Conservation (phyloP, 2,888 invertebrate genomes). For the Sylvicola fuscatus region DNA sequence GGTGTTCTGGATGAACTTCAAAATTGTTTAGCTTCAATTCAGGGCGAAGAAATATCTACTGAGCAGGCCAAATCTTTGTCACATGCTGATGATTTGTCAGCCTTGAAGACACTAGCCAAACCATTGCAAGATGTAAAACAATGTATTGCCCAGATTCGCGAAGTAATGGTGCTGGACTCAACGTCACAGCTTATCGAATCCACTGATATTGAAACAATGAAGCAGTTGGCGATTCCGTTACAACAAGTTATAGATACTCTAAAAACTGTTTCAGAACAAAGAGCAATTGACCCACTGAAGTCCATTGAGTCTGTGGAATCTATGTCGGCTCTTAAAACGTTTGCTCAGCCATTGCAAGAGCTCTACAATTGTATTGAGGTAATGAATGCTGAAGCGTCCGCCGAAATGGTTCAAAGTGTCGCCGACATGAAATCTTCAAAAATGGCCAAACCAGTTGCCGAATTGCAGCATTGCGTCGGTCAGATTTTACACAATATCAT, state of each 20-base stretch:
- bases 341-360: constrained; percentile 29
- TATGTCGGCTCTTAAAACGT: constrained; percentile 18
- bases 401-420: constrained; percentile 8
- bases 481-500: constrained; percentile 25
- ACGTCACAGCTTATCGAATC: constrained; percentile 8
- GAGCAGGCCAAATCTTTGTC: constrained; percentile 9
- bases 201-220: constrained; percentile 1
- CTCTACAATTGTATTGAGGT: constrained; percentile 16
- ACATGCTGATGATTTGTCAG: constrained; percentile 12
- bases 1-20: constrained; percentile 19
- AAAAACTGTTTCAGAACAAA: not conserved
- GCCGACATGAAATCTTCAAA: not conserved
- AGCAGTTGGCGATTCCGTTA: constrained; percentile 2
- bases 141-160: constrained; percentile 18
- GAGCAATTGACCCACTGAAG: constrained; percentile 1
- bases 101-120: constrained; percentile 14
- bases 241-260: constrained; percentile 2
- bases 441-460: constrained; percentile 10
- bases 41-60: constrained; percentile 11
- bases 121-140: constrained; percentile 18
- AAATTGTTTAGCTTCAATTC: constrained; percentile 14
- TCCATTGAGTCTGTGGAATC: constrained; percentile 7
- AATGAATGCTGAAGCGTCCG: constrained; percentile 13
- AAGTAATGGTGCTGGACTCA: constrained; percentile 12
- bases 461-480: constrained; percentile 25